Evolutionary conservation across 2,888 invertebrate species (phyloP).

Genomic region (Ochropleura plecta): DNA sequence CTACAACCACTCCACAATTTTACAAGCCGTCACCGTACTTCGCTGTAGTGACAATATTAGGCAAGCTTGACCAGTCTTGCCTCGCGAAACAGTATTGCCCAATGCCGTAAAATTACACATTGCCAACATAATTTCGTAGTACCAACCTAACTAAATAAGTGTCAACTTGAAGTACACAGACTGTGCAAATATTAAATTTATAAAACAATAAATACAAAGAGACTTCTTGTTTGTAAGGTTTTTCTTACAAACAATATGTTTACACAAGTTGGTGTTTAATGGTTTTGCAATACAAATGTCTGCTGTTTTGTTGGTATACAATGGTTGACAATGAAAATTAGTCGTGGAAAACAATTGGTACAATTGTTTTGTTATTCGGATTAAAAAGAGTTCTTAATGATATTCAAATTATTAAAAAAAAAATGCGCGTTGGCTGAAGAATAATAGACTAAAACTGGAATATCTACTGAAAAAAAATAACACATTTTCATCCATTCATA

Average conservation of each 20-base stretch:
- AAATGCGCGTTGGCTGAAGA: background rate
- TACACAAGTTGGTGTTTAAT: background rate
- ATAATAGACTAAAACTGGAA: background rate
- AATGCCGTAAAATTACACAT: constrained; percentile 61
- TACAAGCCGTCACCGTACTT: constrained; percentile 44
- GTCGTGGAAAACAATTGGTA: constrained; percentile 3
- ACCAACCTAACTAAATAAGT: constrained; percentile 51
- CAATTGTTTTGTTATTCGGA: constrained; percentile 14
- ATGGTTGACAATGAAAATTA: constrained; percentile 15
- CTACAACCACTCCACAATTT: constrained; percentile 18
- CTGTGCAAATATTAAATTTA: constrained; percentile 40
- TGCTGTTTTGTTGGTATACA: constrained; percentile 1
- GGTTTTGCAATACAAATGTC: constrained; percentile 11
- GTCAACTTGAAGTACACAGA: constrained; percentile 33
- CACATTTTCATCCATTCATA: too few relatives aligned
- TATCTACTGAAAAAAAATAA: background rate
- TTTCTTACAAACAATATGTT: constrained; percentile 31
- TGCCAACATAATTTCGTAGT: constrained; percentile 46
- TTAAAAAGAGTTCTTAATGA: background rate
- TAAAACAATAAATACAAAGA: constrained; percentile 27
- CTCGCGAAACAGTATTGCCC: constrained; percentile 41
- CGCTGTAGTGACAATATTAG: constrained; percentile 47
- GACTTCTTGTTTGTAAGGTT: constrained; percentile 19
- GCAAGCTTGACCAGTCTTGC: constrained; percentile 53
- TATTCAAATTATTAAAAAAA: background rate